Evolutionary conservation across 2,797 vertebrate genomes (phyloP), one percentile per base, ranked within the genome.

Genomic region (Eidolon dupreanum): DNA sequence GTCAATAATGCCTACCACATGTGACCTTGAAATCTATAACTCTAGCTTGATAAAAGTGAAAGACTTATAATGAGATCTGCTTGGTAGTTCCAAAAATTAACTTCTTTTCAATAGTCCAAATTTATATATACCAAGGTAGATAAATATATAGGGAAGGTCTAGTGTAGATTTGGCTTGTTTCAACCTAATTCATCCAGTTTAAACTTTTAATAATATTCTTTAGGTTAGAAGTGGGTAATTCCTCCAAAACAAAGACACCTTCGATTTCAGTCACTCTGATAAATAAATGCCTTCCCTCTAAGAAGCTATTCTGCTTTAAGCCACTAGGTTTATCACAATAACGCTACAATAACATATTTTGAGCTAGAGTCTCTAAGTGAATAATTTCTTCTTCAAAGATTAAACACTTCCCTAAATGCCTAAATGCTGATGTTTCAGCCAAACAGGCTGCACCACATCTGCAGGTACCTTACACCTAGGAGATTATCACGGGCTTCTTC

Each of bases 221-320:
- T 38, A 75, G 31, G n/a, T 26, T 57, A 92, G 53, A 66, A 71
- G 46, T 93, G 46, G 46, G 61, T 66, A 83, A 77, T 41, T 63
- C 16, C 61, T 73, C 74, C 63, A 33, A 68, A 94, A 85, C 43
- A 86, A 51, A 93, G 22, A 59, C 19, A 57, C 33, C 8, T 7
- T 51, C 20, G 88, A 38, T 75, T 70, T 55, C 24, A 65, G 38
- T 86, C 33, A 71, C 24, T 59, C 46, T 49, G 65, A 90, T 36
- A 51, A 81, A 7, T 49, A 79, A 55, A 22, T 61, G 36, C 59
- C 59, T 57, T 49, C 65, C 26, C 33, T 31, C 55, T 61, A 73
- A 75, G 53, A 59, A 38, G n/a, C 24, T 36, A 68, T 63, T 49
- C 84, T 96, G 84, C 96, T 71, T 83, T 78, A 88, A 93, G 28